Evolutionary conservation across 2,797 vertebrate genomes (phyloP).

Genomic region (Gymnodraco acuticeps): DNA sequence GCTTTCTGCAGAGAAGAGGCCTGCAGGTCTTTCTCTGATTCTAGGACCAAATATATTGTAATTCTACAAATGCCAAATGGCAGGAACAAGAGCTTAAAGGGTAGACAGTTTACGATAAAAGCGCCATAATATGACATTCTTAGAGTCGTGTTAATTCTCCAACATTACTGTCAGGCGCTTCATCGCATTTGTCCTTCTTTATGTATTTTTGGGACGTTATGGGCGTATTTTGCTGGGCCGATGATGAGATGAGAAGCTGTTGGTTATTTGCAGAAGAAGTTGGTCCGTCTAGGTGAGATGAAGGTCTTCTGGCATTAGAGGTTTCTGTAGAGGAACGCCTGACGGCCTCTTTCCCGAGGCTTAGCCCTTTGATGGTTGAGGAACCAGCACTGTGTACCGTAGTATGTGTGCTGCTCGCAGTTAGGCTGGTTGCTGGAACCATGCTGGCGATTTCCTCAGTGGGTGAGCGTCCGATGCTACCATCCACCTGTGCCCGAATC

Average conservation of each 20-base stretch:
- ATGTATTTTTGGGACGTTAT: conserved; percentile 52
- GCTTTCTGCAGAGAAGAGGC: conserved; percentile 28
- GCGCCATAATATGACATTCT: conserved; percentile 72
- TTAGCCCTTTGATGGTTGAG: conserved; percentile 51
- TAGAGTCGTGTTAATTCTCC: conserved; percentile 91
- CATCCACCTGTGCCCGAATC: conserved; percentile 97
- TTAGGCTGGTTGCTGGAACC: conserved; percentile 81
- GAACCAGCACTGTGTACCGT: conserved; percentile 85
- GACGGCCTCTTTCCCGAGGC: conserved; percentile 54
- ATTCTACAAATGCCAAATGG: conserved; percentile 48
- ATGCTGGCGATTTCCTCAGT: conserved; percentile 95
- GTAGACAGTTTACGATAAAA: conserved; percentile 73
- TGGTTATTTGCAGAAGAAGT: conserved; percentile 52
- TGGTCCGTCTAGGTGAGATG: conserved; percentile 66
- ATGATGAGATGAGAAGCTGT: conserved; percentile 50
- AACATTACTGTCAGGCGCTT: conserved; percentile 70
- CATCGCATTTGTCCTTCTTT: conserved; percentile 59
- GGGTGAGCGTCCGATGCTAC: conserved; percentile 97
- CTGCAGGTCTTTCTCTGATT: conserved; percentile 17
- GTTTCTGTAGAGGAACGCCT: conserved; percentile 48
- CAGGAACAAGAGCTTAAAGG: conserved; percentile 80
- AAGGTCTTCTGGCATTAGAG: conserved; percentile 61
- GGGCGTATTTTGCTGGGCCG: conserved; percentile 31
- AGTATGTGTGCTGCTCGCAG: conserved; percentile 69
- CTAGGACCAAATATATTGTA: conserved; percentile 45